A percentile compares a stretch with the other conserved stretches of the same genome.
These are phyloP conservation scores for Ophion ventricosus DNA, from an alignment of 2,888 invertebrate species.

Conservation along the genomic window DNA sequence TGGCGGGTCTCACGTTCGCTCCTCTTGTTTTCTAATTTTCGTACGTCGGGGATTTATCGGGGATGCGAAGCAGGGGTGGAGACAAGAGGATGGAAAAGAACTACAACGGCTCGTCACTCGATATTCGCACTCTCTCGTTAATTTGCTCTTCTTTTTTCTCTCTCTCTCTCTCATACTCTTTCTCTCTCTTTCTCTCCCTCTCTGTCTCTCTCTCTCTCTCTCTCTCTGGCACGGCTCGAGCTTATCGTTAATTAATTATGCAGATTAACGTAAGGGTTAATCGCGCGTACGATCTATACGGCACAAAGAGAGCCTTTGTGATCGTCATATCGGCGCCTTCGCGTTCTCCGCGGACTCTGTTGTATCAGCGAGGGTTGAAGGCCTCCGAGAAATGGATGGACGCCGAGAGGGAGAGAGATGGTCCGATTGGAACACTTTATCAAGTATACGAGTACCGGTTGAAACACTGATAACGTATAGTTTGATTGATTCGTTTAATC, in stretches of 20 bases:
- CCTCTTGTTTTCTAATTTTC: slow-evolving; percentile 60
- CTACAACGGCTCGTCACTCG: slow-evolving; percentile 41
- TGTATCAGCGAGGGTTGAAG: slow-evolving; percentile 8
- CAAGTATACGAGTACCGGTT: too few relatives aligned
- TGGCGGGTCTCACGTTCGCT: slow-evolving; percentile 27
- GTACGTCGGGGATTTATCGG: slow-evolving; percentile 37
- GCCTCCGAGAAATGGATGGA: slow-evolving; percentile 53
- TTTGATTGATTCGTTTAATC: slow-evolving; percentile 41
- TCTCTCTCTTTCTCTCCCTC: slow-evolving; percentile 27
- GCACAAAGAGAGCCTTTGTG: slow-evolving; percentile 65
- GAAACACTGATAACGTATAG: slow-evolving; percentile 38
- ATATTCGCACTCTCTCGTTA: slow-evolving; percentile 18
- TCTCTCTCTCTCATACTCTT: slow-evolving; percentile 27
- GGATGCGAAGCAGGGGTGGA: slow-evolving; percentile 16
- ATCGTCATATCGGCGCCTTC: slow-evolving; percentile 56
- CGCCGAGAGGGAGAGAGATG: slow-evolving; percentile 8
- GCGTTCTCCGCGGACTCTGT: slow-evolving; percentile 34
- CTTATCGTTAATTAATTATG: slow-evolving; percentile 69
- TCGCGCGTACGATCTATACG: slow-evolving; percentile 63
- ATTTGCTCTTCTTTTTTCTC: too few relatives aligned
- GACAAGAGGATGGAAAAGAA: slow-evolving; percentile 1
- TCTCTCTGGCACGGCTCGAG: slow-evolving; percentile 1
- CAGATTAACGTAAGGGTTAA: slow-evolving; percentile 68
- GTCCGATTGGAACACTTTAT: too few relatives aligned
- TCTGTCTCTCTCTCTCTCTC: slow-evolving; percentile 27